A percentile compares a stretch with the other conserved stretches of the same genome.
phyloP scores from a whole-genome alignment of 2,113 vertebrate genomes.

The Entelurus aequoreus region DNA sequence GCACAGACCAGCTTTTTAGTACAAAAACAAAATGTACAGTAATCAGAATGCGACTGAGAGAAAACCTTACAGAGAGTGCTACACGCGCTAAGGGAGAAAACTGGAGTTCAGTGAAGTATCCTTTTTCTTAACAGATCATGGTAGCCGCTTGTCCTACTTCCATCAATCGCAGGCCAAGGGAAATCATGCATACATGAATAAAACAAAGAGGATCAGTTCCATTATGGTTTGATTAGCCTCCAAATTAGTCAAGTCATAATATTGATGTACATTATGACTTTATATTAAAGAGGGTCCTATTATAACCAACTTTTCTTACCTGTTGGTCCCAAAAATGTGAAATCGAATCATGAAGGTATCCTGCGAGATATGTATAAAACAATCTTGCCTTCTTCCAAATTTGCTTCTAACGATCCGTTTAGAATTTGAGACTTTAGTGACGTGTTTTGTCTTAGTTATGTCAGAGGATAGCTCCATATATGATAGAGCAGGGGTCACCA shows the following conservation, averaged over 20 bases:
- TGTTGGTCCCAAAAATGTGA: too few species aligned
- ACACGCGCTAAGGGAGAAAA: slow-evolving; percentile 35
- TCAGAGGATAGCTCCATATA: too few species aligned
- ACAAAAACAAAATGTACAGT: not conserved
- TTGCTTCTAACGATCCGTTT: too few species aligned
- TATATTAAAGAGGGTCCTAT: slow-evolving; percentile 3
- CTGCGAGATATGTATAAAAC: too few species aligned
- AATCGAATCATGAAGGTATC: too few species aligned
- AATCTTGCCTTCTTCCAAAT: too few species aligned
- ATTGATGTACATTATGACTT: slow-evolving; percentile 8
- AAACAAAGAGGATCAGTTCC: not conserved
- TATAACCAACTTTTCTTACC: too few species aligned
- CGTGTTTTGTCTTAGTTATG: too few species aligned
- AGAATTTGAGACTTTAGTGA: too few species aligned
- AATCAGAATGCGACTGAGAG: slow-evolving; percentile 7
- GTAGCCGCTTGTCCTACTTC: slow-evolving; percentile 28
- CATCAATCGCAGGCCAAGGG: slow-evolving; percentile 30
- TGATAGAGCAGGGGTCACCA: too few species aligned
- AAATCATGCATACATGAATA: not conserved
- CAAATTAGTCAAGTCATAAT: slow-evolving; percentile 10
- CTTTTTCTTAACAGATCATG: slow-evolving; percentile 23
- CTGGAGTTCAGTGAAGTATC: slow-evolving; percentile 17
- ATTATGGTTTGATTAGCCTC: slow-evolving; percentile 13
- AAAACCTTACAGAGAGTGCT: not conserved
- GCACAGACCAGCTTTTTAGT: not conserved